Conservation (phyloP, 1,140 invertebrate species). For the Caenorhabditis inopinata region DNA sequence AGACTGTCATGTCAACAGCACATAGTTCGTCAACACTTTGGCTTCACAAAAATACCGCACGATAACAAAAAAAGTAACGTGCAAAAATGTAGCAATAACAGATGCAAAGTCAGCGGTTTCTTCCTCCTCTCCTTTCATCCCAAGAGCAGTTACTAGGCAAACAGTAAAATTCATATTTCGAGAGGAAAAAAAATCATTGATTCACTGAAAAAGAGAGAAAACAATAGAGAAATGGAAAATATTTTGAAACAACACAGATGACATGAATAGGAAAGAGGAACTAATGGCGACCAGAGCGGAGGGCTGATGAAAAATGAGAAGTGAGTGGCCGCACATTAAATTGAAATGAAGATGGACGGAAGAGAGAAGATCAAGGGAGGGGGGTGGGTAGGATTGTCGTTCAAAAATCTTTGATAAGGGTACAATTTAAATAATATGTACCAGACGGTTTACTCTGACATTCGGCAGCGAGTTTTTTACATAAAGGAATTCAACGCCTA, state of each 20-base stretch:
- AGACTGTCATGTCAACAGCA: constrained; percentile 8
- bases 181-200: constrained; percentile 3
- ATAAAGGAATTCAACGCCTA: too few relatives aligned
- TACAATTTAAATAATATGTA: too few relatives aligned
- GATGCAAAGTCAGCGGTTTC: background rate
- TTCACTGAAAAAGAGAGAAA: background rate
- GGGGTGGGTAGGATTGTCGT: too few relatives aligned
- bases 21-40: too few relatives aligned
- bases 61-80: background rate
- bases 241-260: background rate
- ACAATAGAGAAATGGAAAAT: background rate
- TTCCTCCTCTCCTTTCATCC: too few relatives aligned
- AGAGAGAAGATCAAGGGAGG: too few relatives aligned
- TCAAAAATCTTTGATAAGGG: too few relatives aligned
- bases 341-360: background rate
- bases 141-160: background rate
- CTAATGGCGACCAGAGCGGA: background rate
- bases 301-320: constrained; percentile 14
- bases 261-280: background rate
- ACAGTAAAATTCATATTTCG: background rate
- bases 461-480: too few relatives aligned
- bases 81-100: background rate
- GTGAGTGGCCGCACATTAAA: constrained; percentile 26
- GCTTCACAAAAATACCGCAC: too few relatives aligned
- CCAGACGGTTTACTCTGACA: too few relatives aligned